Evolutionary conservation across 2,888 invertebrate genomes (phyloP), one percentile per base, ranked within the genome.

Genomic region (Rhodophaea formosa): DNA sequence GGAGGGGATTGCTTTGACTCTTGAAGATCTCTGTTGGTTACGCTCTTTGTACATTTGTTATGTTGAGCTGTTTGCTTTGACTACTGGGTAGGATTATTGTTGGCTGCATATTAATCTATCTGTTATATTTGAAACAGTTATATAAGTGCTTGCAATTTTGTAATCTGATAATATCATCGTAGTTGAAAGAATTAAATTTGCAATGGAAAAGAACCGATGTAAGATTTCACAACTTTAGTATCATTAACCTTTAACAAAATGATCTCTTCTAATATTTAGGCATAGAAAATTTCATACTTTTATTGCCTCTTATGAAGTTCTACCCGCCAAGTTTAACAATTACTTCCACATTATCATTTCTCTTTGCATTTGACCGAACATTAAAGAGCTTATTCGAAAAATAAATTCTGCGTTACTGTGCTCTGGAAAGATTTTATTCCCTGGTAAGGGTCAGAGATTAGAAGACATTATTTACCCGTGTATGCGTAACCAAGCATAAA

Each of bases 381-480:
- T 75, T 70, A 73, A 74, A 80, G 71, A 82, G 80, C 75, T 82
- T 86, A 84, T 86, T 84, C 84, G 83, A 80, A 79, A 84, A 80
- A 86, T 81, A 84, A 76, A 80, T 82, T 80, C 77, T 70, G 74
- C 79, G 74, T 75, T 75, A 74, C 82, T 74, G 75, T 75, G 80
- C 80, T 81, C 77, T 72, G 72, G 70, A 72, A 82, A 83, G 75
- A 84, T 86, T 84, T 84, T 78, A 77, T 79, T 75, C 72, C 64
- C 68, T 68, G 79, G 79, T 81, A 81, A 84, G 80, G 86, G 86
- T 84, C 78, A 75, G 67, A 86, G 84, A 86, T 88, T 88, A 88
- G 87, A 86, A 87, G 79, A 85, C 86, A 84, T 87, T 86, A 86
- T 85, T 87, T 86, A 82, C 79, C 77, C 82, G 73, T 79, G 76